A percentile compares a stretch with the other conserved stretches of the same genome.
These are phyloP conservation scores for Mermis nigrescens DNA, from an alignment of 2,888 invertebrate genomes.

Conservation along the genomic window DNA sequence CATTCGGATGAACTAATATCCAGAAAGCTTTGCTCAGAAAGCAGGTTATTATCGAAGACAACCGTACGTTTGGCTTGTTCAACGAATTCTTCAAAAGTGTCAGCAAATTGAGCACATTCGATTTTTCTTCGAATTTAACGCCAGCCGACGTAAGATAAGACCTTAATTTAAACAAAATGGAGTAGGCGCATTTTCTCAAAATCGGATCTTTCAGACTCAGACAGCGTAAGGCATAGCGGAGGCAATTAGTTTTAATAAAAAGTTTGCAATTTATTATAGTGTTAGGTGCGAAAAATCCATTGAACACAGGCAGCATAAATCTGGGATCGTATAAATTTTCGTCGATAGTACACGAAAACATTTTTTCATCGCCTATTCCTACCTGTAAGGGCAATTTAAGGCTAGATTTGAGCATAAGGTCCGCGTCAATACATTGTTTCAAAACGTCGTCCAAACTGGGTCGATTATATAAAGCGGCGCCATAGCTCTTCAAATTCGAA, in stretches of 20 bases:
- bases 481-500: not conserved
- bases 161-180: slow-evolving; percentile 26
- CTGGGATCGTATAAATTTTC: slow-evolving; percentile 52
- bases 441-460: not conserved
- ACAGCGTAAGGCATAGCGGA: not conserved
- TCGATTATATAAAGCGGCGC: not conserved
- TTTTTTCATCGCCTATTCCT: not conserved
- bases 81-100: slow-evolving; percentile 49
- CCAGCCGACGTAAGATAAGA: slow-evolving; percentile 30
- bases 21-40: not conserved
- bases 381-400: not conserved
- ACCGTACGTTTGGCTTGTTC: slow-evolving; percentile 35
- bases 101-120: slow-evolving; percentile 48
- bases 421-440: not conserved
- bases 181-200: not conserved
- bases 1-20: not conserved
- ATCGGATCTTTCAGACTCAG: not conserved
- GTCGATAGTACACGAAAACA: not conserved
- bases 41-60: slow-evolving; percentile 37
- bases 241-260: not conserved
- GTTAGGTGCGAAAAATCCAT: slow-evolving; percentile 53
- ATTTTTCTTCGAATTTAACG: slow-evolving; percentile 40
- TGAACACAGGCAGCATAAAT: slow-evolving; percentile 58
- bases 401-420: not conserved
- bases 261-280: slow-evolving; percentile 37